Evolutionary conservation across 2,797 vertebrate genomes (phyloP), one percentile per base, ranked within the genome.

Genomic region (Chrysocyon brachyurus): DNA sequence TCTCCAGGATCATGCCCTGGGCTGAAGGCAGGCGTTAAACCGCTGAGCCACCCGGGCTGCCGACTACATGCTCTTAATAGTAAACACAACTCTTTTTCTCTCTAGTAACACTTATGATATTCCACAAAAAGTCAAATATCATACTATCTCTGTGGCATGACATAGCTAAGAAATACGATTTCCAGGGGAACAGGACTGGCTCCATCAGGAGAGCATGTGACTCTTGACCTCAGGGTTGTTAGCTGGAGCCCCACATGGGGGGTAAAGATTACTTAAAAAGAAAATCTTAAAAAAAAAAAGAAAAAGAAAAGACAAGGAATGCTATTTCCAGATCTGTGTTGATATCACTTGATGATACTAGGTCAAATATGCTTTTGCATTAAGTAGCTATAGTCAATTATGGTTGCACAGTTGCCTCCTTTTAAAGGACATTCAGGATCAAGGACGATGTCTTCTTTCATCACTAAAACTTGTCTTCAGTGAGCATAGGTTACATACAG

Each of bases 41-140:
- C 28, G 3, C 26, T 2, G 19, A 64, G 28, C 61, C 61, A 31
- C 12, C 61, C 61, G 14, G 26, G 26, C 2, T 4, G 12, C 63
- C 63, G 28, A 64, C 61, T 63, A 14, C 26, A 12, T 56, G 36
- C 40, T 59, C 26, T 95, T 87, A 83, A 61, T 72, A 84, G 15
- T 63, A 79, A 88, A 63, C 12, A 59, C 31, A 83, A 49, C 36
- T 78, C 15, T 57, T 75, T 72, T 89, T 64, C n/a, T 63, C 86
- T 86, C 49, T 87, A 75, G 33, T 28, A 79, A 59, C 56, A 40
- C 87, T 96, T 94, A 87, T 92, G 79, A 79, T 95, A 22, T 57
- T 81, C 66, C 79, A 89, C 10, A 68, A 63, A 91, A 91, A 93
- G 75, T 72, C 54, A 54, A 82, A 86, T 70, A 75, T 59, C 26